These are phyloP conservation scores for Rhadina sibilatrix DNA, from an alignment of 2,113 vertebrate species.

Conservation along the genomic window DNA sequence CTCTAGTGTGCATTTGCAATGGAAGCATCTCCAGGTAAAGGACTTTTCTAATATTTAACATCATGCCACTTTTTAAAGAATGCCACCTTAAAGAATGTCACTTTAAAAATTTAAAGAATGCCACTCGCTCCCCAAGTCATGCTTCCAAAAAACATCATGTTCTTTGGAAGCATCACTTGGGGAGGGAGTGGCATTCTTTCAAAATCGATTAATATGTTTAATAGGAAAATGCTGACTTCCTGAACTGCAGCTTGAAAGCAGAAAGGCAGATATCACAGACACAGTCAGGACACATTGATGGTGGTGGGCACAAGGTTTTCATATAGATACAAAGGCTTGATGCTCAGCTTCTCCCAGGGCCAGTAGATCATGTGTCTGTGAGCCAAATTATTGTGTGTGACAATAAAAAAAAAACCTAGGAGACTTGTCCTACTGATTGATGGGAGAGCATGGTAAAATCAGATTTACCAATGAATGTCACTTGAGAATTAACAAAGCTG, in stretches of 20 bases:
- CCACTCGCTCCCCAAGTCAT: neutral
- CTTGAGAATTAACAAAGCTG: conserved; percentile 69
- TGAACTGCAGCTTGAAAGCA: neutral
- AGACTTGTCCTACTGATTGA: conserved; percentile 44
- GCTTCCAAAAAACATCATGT: neutral
- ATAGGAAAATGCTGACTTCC: neutral
- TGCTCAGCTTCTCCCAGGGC: conserved; percentile 3
- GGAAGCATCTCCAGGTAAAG: neutral
- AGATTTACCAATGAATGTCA: conserved; percentile 71
- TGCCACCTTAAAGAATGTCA: neutral
- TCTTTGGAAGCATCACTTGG: neutral
- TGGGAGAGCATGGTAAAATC: conserved; percentile 46
- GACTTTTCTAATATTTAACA: neutral
- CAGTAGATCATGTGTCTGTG: neutral
- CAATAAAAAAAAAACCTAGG: neutral
- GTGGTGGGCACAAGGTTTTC: neutral
- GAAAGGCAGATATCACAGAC: neutral
- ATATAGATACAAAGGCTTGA: neutral
- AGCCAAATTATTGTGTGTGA: conserved; percentile 1
- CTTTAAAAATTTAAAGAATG: neutral
- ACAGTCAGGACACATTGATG: neutral
- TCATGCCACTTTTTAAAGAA: neutral
- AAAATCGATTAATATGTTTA: neutral
- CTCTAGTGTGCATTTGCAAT: neutral
- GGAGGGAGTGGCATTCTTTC: neutral